phyloP scores from a whole-genome alignment of 2,113 vertebrate genomes.

The Eclectus roratus region DNA sequence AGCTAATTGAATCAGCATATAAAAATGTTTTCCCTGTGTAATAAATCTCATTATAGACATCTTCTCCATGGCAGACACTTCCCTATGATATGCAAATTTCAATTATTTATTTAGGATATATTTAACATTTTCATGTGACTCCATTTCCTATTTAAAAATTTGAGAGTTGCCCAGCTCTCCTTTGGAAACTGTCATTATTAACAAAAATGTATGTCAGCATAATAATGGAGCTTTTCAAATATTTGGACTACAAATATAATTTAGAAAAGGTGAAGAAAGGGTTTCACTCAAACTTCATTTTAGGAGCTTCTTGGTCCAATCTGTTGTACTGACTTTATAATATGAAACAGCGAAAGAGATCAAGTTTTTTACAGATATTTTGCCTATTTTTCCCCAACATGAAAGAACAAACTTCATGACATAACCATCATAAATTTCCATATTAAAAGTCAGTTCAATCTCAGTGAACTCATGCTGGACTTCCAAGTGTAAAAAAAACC shows the following conservation, averaged over 20 bases:
- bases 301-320: background rate
- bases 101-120: conserved; percentile 46
- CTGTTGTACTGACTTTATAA: background rate
- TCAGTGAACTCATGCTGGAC: background rate
- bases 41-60: conserved; percentile 40
- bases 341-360: background rate
- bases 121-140: conserved; percentile 5
- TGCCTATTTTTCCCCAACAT: background rate
- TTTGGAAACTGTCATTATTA: background rate
- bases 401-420: background rate
- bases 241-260: background rate
- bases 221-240: background rate
- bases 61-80: background rate
- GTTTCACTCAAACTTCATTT: background rate
- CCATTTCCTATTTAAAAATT: background rate
- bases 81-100: conserved; percentile 44
- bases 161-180: background rate
- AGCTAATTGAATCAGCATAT: conserved; percentile 33
- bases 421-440: background rate
- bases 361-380: background rate
- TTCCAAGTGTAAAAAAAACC: background rate
- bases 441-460: background rate
- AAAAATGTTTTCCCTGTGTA: conserved; percentile 28
- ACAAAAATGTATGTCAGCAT: background rate
- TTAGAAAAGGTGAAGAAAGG: background rate